phyloP scores from a whole-genome alignment of 1,140 invertebrate genomes.

The Drosophila erecta region DNA sequence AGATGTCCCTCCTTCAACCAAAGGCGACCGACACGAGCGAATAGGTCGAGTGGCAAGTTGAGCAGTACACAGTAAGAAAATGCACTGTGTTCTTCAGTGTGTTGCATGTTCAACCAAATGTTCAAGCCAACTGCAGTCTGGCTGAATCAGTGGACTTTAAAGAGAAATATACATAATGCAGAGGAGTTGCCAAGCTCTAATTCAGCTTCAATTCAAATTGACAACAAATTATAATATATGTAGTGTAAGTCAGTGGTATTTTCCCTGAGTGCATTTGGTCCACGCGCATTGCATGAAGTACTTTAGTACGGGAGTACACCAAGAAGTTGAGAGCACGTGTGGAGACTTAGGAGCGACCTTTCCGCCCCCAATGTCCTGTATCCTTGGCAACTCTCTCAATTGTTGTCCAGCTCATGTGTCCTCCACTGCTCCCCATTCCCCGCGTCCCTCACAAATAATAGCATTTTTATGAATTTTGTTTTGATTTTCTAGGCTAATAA shows the following conservation, averaged over 20 bases:
- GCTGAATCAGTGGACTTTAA: too few relatives aligned
- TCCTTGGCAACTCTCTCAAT: constrained; percentile 27
- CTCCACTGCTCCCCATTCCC: constrained; percentile 5
- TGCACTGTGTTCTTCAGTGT: too few relatives aligned
- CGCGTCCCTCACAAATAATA: constrained; percentile 18
- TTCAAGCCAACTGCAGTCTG: too few relatives aligned
- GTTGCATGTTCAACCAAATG: too few relatives aligned
- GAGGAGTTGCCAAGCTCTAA: too few relatives aligned
- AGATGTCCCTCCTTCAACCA: constrained; percentile 8
- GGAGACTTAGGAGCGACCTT: constrained; percentile 34
- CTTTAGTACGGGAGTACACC: constrained; percentile 7
- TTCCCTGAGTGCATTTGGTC: neutral
- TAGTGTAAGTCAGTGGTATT: neutral
- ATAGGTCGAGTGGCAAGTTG: constrained; percentile 18
- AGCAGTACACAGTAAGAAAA: neutral
- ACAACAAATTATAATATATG: too few relatives aligned
- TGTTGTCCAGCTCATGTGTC: constrained; percentile 43
- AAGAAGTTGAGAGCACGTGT: constrained; percentile 39
- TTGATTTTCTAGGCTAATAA: constrained; percentile 47
- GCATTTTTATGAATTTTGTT: constrained; percentile 72
- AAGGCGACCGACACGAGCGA: neutral
- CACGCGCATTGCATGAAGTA: constrained; percentile 31
- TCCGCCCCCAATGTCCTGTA: constrained; percentile 6
- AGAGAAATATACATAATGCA: too few relatives aligned
- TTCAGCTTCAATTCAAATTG: too few relatives aligned